Evolutionary conservation across 2,888 invertebrate genomes (phyloP).

Genomic region (Limnephilus lunatus): DNA sequence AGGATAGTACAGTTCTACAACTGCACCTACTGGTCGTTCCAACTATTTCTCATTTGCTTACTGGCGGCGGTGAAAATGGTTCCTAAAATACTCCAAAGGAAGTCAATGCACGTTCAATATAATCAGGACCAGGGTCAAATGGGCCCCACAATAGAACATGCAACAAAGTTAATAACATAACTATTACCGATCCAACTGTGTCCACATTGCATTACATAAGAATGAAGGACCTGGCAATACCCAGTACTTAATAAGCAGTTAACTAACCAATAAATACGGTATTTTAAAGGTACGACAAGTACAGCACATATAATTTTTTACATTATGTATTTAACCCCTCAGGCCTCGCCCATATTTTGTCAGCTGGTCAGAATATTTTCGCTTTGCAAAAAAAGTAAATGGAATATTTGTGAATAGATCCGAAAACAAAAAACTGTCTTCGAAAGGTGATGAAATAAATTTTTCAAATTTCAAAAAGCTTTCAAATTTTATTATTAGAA

Average conservation of each 20-base stretch:
- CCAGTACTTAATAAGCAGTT: not conserved
- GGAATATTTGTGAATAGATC: no score
- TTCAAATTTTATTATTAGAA: no score
- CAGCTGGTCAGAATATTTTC: no score
- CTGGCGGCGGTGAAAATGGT: not conserved
- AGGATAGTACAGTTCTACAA: slow-evolving; percentile 65
- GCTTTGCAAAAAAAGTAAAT: no score
- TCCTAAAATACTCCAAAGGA: not conserved
- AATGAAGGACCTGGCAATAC: not conserved
- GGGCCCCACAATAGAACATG: not conserved
- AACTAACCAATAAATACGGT: not conserved
- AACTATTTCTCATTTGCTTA: slow-evolving; percentile 69
- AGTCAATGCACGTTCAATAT: not conserved
- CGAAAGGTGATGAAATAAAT: no score
- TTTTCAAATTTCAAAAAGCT: no score
- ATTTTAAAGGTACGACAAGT: no score
- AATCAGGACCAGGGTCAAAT: not conserved
- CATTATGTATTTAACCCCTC: no score
- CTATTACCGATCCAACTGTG: not conserved
- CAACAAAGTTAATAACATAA: not conserved
- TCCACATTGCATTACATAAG: not conserved
- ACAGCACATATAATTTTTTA: no score
- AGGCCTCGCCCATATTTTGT: no score
- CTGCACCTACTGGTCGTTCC: slow-evolving; percentile 74
- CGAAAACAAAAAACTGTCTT: no score